These are phyloP conservation scores for Cuniculus paca DNA, from an alignment of 2,797 vertebrate species.

Conservation along the genomic window DNA sequence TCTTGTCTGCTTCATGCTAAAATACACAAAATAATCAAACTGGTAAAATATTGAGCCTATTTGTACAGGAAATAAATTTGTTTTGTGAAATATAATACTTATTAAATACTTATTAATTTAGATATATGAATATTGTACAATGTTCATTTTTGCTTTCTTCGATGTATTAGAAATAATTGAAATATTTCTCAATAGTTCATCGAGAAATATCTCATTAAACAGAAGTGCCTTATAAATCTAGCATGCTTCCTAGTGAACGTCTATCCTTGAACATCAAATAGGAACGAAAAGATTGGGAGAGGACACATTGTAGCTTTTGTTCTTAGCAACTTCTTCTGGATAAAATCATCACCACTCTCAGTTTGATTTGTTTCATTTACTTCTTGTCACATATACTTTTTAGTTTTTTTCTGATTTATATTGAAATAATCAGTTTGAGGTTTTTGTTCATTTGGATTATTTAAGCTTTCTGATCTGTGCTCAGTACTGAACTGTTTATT, in stretches of 20 bases:
- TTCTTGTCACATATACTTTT: slow-evolving; percentile 67
- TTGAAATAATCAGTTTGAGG: slow-evolving; percentile 73
- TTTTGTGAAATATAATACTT: slow-evolving; percentile 57
- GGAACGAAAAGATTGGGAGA: background rate
- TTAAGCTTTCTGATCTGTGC: slow-evolving; percentile 65
- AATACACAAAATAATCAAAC: slow-evolving; percentile 62
- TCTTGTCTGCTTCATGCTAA: slow-evolving; percentile 53
- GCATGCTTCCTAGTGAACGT: background rate
- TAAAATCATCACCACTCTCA: slow-evolving; percentile 62
- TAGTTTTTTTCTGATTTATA: slow-evolving; percentile 62
- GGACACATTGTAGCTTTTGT: background rate
- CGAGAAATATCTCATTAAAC: slow-evolving; percentile 31
- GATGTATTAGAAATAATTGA: slow-evolving; percentile 37
- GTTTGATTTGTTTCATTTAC: slow-evolving; percentile 78
- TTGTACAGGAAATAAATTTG: slow-evolving; percentile 58
- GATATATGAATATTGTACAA: slow-evolving; percentile 40
- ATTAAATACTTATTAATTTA: background rate
- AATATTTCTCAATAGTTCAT: slow-evolving; percentile 50
- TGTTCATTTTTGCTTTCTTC: slow-evolving; percentile 56
- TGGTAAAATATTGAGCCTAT: slow-evolving; percentile 53
- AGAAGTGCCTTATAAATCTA: slow-evolving; percentile 1
- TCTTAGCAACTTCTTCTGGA: slow-evolving; percentile 50
- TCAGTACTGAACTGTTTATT: slow-evolving; percentile 69
- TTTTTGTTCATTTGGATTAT: slow-evolving; percentile 73
- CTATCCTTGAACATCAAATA: slow-evolving; percentile 49